These are phyloP conservation scores for Chrysomallon squamiferum DNA, from an alignment of 1,140 invertebrate species.

Conservation along the genomic window DNA sequence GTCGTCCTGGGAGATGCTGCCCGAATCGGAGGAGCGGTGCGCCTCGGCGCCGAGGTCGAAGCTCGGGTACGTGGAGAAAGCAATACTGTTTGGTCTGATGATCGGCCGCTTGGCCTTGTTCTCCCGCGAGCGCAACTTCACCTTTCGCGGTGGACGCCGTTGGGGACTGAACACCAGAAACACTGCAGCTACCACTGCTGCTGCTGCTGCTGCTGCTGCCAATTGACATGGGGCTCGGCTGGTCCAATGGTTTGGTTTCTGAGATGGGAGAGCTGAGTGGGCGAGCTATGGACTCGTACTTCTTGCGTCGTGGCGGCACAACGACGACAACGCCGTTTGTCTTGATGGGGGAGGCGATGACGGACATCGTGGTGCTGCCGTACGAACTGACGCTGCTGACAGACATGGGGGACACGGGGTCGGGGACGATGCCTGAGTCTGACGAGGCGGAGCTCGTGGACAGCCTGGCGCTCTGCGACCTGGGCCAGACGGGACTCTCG, in stretches of 20 bases:
- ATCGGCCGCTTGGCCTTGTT: conserved; percentile 47
- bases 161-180: conserved; percentile 4
- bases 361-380: conserved; percentile 15
- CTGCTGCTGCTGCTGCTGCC: conserved; percentile 20
- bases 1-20: conserved; percentile 38
- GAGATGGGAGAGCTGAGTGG: conserved; percentile 11
- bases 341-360: neutral
- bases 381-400: conserved; percentile 24
- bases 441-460: neutral
- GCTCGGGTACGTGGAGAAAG: conserved; percentile 58
- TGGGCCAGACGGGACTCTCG: conserved; percentile 9
- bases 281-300: neutral
- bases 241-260: conserved; percentile 21
- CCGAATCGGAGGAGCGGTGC: conserved; percentile 1
- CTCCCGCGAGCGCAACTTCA: conserved; percentile 51
- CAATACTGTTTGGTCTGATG: conserved; percentile 60
- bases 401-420: conserved; percentile 23
- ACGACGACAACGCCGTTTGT: conserved; percentile 4
- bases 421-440: conserved; percentile 9
- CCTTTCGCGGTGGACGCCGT: conserved; percentile 26
- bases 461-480: conserved; percentile 5
- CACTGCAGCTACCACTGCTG: conserved; percentile 20
- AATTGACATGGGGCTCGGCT: conserved; percentile 31
- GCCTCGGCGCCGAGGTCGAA: conserved; percentile 51
- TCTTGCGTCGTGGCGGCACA: conserved; percentile 3